Evolutionary conservation across 92 coral and sea anemone genomes (phyloP), one percentile per base, ranked within the genome.

Genomic region (Parazoanthus atlanticus): DNA sequence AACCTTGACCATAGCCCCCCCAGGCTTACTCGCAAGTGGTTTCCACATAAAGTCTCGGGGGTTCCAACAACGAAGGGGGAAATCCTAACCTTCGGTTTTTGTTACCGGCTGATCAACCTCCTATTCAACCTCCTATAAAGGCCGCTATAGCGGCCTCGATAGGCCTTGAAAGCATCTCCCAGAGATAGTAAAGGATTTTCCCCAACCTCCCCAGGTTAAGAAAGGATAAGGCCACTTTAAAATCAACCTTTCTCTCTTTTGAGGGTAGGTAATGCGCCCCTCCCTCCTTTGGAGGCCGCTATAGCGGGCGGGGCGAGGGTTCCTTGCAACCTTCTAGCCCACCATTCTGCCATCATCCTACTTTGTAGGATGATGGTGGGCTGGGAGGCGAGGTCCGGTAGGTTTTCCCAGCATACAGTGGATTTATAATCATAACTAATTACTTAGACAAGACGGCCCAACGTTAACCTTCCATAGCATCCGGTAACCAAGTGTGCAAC

Each of bases 361-460:
- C n/a, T n/a, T n/a, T n/a, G 40, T 36, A 36, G 40, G 40, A 36
- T 2, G 40, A 36, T 36, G 40, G 40, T 2, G 5, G 40, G 40
- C 40, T 36, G 40, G 43, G 43, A 40, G 43, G 43, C 6, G 43
- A 8, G 43, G 43, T 40, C 43, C 43, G 43, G 43, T 82, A 86
- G 91, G 95, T 79, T 91, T 91, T 92, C 90, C 94, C 95, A 91
- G 95, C 95, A 93, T 93, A 93, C 86, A 93, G 95, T 93, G 95
- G 86, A 89, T 93, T 89, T 91, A 93, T 89, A 91, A 85, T 92
- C 94, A 79, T 93, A 91, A 90, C 94, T 92, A 94, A 94, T 94
- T 94, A 90, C 94, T 94, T 94, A 90, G 91, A 90, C 90, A 92
- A 94, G 93, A 94, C 92, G 96, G 96, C 96, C 96, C 96, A 94